phyloP scores from a whole-genome alignment of 2,113 vertebrate species.

The Pteruthius melanotis region DNA sequence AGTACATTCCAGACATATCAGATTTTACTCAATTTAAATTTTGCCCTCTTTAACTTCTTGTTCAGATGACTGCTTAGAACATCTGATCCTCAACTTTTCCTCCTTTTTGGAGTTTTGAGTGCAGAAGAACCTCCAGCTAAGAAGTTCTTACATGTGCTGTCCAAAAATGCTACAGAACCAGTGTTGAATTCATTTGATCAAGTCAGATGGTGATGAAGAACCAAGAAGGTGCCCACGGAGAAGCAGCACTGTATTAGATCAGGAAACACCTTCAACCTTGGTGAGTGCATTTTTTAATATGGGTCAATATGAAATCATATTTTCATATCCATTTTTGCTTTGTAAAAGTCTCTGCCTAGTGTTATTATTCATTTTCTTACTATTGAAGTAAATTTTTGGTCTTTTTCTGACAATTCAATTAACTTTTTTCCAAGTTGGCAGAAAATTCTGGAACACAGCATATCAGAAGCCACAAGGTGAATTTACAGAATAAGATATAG shows the following conservation, averaged over 20 bases:
- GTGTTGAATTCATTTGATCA: neutral
- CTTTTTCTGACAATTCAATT: neutral
- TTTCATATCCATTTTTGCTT: neutral
- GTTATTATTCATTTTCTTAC: neutral
- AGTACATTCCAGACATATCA: neutral
- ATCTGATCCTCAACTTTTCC: neutral
- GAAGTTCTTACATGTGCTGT: neutral
- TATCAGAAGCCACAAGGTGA: neutral
- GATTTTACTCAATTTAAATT: neutral
- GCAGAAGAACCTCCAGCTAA: neutral
- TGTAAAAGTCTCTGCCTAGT: neutral
- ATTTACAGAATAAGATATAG: neutral
- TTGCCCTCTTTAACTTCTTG: neutral
- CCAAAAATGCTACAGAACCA: neutral
- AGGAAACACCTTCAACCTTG: neutral
- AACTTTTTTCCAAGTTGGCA: neutral
- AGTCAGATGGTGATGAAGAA: neutral
- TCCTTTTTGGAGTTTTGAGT: neutral
- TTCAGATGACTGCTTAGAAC: neutral
- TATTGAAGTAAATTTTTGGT: neutral
- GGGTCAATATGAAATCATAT: neutral
- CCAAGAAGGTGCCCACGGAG: neutral
- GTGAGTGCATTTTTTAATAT: neutral
- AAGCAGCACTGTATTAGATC: neutral
- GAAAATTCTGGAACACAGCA: neutral